Conservation (phyloP, 2,113 vertebrate genomes). For the Bujurquina vittata region DNA sequence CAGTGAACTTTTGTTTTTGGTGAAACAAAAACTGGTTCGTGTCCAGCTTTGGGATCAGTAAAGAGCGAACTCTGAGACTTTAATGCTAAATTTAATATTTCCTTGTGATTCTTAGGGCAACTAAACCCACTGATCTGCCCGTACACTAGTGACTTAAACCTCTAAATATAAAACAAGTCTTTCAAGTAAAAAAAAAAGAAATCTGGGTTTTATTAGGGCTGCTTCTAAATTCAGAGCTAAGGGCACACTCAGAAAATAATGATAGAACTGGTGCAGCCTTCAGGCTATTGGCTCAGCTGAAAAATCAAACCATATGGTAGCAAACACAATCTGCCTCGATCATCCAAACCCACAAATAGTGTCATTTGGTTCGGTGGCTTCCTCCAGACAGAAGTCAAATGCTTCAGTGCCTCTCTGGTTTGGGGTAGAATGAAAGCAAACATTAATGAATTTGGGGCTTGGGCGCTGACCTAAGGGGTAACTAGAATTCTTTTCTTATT, state of each 20-base stretch:
- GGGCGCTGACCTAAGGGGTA: not conserved
- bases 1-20: not conserved
- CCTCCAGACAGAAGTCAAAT: slow-evolving; percentile 58
- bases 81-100: not conserved
- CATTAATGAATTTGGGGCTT: slow-evolving; percentile 36
- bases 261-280: slow-evolving; percentile 41
- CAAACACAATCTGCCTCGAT: slow-evolving; percentile 43
- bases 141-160: slow-evolving; percentile 19
- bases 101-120: not conserved
- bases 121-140: not conserved
- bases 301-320: slow-evolving; percentile 72
- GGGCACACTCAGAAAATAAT: slow-evolving; percentile 26
- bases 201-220: not conserved
- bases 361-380: slow-evolving; percentile 42
- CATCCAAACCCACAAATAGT: slow-evolving; percentile 51
- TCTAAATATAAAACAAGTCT: slow-evolving; percentile 1
- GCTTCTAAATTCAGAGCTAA: slow-evolving; percentile 36
- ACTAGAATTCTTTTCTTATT: not conserved
- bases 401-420: slow-evolving; percentile 54
- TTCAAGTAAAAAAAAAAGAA: not conserved
- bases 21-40: not conserved
- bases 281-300: slow-evolving; percentile 39
- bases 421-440: slow-evolving; percentile 9
- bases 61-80: not conserved
- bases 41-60: not conserved